Evolutionary conservation across 2,113 vertebrate species (phyloP), one percentile per base, ranked within the genome.

Genomic region (Saguinus midas): DNA sequence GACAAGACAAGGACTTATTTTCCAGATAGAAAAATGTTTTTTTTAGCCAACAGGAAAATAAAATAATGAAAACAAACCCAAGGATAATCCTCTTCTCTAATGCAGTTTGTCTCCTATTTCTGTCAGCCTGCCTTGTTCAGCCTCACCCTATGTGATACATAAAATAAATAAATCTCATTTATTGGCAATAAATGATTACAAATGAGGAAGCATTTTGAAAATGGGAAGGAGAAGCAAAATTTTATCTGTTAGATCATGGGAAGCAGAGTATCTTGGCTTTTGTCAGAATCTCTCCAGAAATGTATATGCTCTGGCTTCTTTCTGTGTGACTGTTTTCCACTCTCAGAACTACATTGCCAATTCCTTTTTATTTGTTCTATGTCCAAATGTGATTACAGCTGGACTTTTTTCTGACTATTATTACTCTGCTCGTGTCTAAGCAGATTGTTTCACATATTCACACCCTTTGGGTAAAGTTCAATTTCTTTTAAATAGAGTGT

Each of bases 341-440:
- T 78, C 89, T 78, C 89, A 82, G 29, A 93, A 73, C 55, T 61
- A n/a, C 48, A 89, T 27, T 80, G 55, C 17, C 66, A 76, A 48
- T 80, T 23, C 10, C 45, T 95, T 92, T 95, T 89, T 72, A 93
- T 97, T 91, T 93, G 72, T 37, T 95, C 37, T 91, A 58, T 86
- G 23, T 96, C 79, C 55, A 87, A 95, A 96, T 91, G 35, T 82
- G 64, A 58, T 80, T 95, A 72, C 87, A 95, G 64, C 58, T 96
- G 72, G 84, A 95, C 57, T 95, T 84, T 84, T 87, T n/a, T 86
- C n/a, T 83, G 27, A 92, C 66, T 97, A 43, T 90, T 96, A 92
- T 61, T 57, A 79, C 45, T 82, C 52, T 5, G 8, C 86, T 88
- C 94, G 61, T 55, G 80, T 96, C 61, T 95, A 64, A 85, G 40